Evolutionary conservation across 2,797 vertebrate species (phyloP), one percentile per base, ranked within the genome.

Genomic region (Chloroceryle amazona): DNA sequence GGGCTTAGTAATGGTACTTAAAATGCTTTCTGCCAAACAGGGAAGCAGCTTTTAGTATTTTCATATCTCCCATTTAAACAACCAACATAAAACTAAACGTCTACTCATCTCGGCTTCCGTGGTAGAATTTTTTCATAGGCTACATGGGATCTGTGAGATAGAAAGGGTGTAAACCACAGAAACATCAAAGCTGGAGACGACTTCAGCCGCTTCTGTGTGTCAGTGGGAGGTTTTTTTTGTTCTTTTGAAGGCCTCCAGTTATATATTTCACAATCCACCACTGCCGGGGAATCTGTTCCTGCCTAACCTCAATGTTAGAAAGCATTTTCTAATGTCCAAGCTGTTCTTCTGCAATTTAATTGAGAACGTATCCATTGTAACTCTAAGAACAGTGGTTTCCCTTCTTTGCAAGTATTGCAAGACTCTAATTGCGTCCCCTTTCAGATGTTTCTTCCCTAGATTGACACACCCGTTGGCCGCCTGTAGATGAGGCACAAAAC

Each of bases 371-470:
- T 21, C 10, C 42, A 55, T 47, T 42, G 3, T 58, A 86, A 61
- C n/a, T 39, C 23, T 61, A 68, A 51, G 58, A 90, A 51, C 3
- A 62, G 15, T 70, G 9, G 4, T 46, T 74, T 86, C 11, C 16
- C 47, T 86, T 81, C 33, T 76, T 67, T 84, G n/a, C 10, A 33
- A 83, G 16, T 62, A 7, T 39, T 81, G 16, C 35, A 75, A 65
- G 35, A n/a, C 2, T n/a, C 4, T 15, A 58, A 41, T 28, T 0
- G 0, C 46, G 22, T 62, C 5, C 21, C 16, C 9, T 78, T 89
- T 90, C 54, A 85, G 4, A 11, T 49, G 70, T 86, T 67, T 78
- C 7, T 78, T 83, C 41, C 26, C 13, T 44, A 55, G 26, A 51
- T 10, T 28, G 49, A 51, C 49, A 16, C 49, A 16, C 49, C 49